Percentiles rank a stretch among this genome's conserved stretches.
Evolutionary conservation across 2,888 invertebrate species (phyloP).

Genomic region (Cataglyphis albicans): DNA sequence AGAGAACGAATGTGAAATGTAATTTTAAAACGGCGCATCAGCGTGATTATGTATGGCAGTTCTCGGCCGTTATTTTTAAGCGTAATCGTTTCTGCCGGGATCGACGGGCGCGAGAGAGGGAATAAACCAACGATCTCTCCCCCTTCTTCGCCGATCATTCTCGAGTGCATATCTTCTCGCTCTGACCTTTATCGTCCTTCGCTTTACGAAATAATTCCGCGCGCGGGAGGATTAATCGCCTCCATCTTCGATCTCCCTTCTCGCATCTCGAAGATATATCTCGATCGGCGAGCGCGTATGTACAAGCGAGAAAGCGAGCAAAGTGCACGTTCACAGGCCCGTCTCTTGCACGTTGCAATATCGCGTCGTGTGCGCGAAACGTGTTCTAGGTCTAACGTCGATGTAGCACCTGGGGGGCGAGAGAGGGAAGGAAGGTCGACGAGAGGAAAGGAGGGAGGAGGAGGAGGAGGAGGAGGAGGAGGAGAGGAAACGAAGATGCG

Average conservation of each 20-base stretch:
- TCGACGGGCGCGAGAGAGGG: slow-evolving; percentile 6
- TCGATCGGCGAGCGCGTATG: slow-evolving; percentile 35
- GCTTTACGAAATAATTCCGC: slow-evolving; percentile 75
- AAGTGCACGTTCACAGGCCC: slow-evolving; percentile 61
- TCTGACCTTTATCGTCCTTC: slow-evolving; percentile 77
- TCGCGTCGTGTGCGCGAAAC: slow-evolving; percentile 72
- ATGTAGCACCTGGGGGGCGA: slow-evolving; percentile 51
- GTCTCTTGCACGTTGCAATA: slow-evolving; percentile 78
- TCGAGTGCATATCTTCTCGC: slow-evolving; percentile 51
- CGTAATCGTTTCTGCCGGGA: slow-evolving; percentile 39
- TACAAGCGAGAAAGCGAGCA: slow-evolving; percentile 24
- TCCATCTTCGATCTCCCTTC: slow-evolving; percentile 65
- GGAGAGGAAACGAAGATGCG: slow-evolving; percentile 18
- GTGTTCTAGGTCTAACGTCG: slow-evolving; percentile 73
- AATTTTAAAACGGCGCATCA: slow-evolving; percentile 48
- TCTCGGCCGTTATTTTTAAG: slow-evolving; percentile 53
- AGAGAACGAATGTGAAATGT: slow-evolving; percentile 37
- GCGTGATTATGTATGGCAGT: slow-evolving; percentile 46
- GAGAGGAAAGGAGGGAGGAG: slow-evolving; percentile 10
- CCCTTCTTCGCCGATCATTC: slow-evolving; percentile 9
- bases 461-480: background rate
- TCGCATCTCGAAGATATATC: slow-evolving; percentile 30
- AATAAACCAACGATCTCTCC: slow-evolving; percentile 42
- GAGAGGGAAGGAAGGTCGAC: slow-evolving; percentile 40
- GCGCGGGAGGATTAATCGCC: slow-evolving; percentile 73